phyloP scores from a whole-genome alignment of 2,797 vertebrate genomes.

The Manis crassicaudata region DNA sequence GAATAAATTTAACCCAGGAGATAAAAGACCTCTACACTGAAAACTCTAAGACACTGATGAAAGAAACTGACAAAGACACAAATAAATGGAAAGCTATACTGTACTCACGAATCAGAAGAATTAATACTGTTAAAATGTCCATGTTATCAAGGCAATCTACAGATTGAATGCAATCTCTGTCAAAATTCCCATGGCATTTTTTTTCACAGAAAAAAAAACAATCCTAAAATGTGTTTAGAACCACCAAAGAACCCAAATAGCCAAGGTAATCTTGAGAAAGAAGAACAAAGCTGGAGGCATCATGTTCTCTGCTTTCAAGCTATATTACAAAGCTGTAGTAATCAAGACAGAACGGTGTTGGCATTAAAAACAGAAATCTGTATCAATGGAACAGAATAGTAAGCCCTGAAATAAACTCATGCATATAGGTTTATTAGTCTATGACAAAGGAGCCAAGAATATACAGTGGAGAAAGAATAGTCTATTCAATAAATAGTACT shows the following conservation, averaged over 20 bases:
- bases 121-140: neutral
- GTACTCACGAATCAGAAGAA: neutral
- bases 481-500: neutral
- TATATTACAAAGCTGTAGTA: neutral
- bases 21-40: neutral
- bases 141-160: neutral
- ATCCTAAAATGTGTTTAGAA: neutral
- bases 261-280: neutral
- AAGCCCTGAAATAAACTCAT: neutral
- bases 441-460: neutral
- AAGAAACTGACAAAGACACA: neutral
- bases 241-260: neutral
- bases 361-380: neutral
- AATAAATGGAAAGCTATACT: neutral
- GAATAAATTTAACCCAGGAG: neutral
- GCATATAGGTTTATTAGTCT: neutral
- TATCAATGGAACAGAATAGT: neutral
- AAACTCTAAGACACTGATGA: neutral
- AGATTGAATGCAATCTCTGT: neutral
- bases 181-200: neutral
- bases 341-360: neutral
- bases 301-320: neutral
- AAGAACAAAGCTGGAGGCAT: neutral
- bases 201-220: neutral
- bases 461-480: neutral